Base-by-base conservation (phyloP, 2,797 vertebrate genomes). In the Amblyopsis hoosieri region DNA sequence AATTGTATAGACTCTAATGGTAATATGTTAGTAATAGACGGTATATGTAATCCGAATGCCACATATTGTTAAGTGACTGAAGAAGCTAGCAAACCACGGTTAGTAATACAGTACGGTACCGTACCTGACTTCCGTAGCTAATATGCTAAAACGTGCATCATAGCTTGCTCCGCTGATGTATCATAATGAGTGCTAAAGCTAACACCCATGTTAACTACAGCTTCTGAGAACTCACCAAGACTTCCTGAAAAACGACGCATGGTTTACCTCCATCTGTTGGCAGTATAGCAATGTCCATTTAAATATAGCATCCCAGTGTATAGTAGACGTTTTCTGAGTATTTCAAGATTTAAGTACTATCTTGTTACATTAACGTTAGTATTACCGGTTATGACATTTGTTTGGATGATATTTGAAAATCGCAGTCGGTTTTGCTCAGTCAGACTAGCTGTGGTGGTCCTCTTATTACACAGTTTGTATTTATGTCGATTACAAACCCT, bases 141-240 rank as follows among this genome's bases (percentile, higher is more conserved):
- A 48, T 23, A 7, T 12, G 63, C 54, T 64, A 66, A 81, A 84
- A 73, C 87, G 86, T 87, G 86, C 74, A 47, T 19, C 61, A 15
- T 62, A 13, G 65, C 7, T 42, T 57, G 66, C 14, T 0, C 62
- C 66, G 67, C 71, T 78, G 71, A 23, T 72, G 66, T 71, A 74
- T 78, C 76, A 80, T 23, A 57, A 69, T 54, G 74, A 74, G 64
- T 49, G 23, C 67, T 85, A 79, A 85, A 77, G 84, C 76, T 72
- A 57, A 62, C 77, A 81, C 52, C 52, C 70, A 84, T 84, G 80
- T 87, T 78, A 85, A 73, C 74, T 52, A 75, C 80, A 64, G 75
- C 77, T 90, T 89, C 90, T 91, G 64, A 87, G 87, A 91, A 91
- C 73, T 89, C 70, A 15, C 55, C 63, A 57, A 80, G 71, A 83